These are phyloP conservation scores for Bugula neritina DNA, from an alignment of 2,888 invertebrate genomes.

Conservation along the genomic window DNA sequence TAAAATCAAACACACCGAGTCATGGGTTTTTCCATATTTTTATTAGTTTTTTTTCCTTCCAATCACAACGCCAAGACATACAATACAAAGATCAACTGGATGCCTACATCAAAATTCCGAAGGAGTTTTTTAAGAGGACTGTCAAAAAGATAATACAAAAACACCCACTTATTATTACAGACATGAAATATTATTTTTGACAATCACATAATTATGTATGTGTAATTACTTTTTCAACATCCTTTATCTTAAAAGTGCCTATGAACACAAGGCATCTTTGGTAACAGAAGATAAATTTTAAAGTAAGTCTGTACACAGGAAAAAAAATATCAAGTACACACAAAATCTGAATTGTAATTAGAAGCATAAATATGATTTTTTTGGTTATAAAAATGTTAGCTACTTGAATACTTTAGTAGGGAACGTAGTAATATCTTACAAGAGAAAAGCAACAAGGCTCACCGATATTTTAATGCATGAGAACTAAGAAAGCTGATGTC, in stretches of 20 bases:
- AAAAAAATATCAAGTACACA: neutral
- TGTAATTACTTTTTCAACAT: too few species aligned
- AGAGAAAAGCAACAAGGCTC: neutral
- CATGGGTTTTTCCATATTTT: slow-evolving; percentile 10
- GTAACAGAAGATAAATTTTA: neutral
- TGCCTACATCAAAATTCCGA: too few species aligned
- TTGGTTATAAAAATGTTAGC: neutral
- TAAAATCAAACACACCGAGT: neutral
- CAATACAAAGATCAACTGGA: neutral
- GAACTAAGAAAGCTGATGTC: neutral
- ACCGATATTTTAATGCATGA: neutral
- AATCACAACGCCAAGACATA: neutral
- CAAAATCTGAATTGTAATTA: neutral
- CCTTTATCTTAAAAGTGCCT: too few species aligned
- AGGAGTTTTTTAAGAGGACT: too few species aligned
- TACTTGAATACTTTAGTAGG: neutral
- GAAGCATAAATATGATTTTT: neutral
- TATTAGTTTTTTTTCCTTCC: slow-evolving; percentile 1
- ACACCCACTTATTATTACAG: too few species aligned
- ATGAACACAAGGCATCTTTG: too few species aligned
- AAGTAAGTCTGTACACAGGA: neutral
- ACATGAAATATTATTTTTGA: too few species aligned
- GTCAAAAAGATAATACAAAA: too few species aligned
- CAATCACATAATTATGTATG: too few species aligned
- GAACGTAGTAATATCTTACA: neutral